Base-by-base conservation (phyloP, 2,888 invertebrate genomes). In the Taenaris catops region DNA sequence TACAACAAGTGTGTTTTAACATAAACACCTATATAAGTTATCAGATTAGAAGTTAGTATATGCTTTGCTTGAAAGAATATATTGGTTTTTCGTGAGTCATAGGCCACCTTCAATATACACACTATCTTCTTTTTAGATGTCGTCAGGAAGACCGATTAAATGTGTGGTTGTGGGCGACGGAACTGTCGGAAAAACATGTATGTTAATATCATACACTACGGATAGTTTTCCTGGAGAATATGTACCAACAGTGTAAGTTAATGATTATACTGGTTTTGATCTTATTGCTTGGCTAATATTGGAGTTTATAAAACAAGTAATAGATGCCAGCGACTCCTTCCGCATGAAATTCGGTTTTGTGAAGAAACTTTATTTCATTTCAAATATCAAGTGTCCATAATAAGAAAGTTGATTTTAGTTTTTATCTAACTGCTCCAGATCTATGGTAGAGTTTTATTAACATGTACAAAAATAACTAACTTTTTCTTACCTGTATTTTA, bases 161-260 rank as follows among this genome's bases (percentile, higher is more conserved):
- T 95, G 96, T 89, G 96, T 96, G 56, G 95, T 96, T 38, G 96
- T 96, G 51, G 96, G 96, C 49, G 96, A 96, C 86, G 96, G 96
- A 58, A 96, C 96, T 29, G 96, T 96, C 48, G 96, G 96, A 61
- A 96, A 96, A 88, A 96, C 96, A 34, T 96, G 96, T 81, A 94
- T 96, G 93, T 88, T 96, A 72, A 96, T 96, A 86, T 95, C 96
- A 18, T 96, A 96, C 73, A 96, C 96, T 21, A 96, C 96, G 51
- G 95, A 96, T 65, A 94, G 94, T 87, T 96, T 96, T 89, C 96
- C 96, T 35, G 95, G 95, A 48, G 96, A 96, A 92, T 96, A 96
- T 90, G 95, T 96, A 58, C 96, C 96, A 58, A 96, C 96, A 71
- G 96, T 96, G 96, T 96, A 89, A 93, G 94, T 92, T 47, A 25